Percentiles rank a stretch among this genome's conserved stretches.
Conservation (phyloP, 2,113 vertebrate species). For the Sarotherodon lohbergeri region DNA sequence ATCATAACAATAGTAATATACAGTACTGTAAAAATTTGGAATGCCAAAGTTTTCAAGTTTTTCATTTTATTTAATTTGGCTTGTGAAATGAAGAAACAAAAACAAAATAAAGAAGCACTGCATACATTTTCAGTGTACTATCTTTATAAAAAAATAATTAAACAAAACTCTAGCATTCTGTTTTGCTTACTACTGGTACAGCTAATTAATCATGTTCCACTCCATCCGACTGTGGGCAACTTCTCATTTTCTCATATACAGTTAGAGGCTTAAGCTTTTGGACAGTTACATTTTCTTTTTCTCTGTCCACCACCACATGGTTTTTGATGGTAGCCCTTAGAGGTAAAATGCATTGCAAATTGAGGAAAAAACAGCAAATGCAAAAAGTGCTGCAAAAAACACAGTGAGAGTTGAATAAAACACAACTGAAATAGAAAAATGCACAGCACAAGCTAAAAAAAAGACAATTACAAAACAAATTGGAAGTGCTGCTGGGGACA, state of each 20-base stretch:
- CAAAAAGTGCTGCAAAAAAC: background rate
- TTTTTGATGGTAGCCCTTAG: background rate
- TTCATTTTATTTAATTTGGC: background rate
- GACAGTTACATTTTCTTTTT: background rate
- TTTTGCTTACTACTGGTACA: background rate
- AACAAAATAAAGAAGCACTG: background rate
- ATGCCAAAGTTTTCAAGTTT: background rate
- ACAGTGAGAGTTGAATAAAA: background rate
- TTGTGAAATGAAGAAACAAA: background rate
- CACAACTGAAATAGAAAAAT: background rate
- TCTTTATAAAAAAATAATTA: background rate
- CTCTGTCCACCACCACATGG: background rate
- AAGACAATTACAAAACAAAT: background rate
- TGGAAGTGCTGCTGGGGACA: background rate
- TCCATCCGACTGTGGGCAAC: background rate
- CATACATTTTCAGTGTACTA: background rate
- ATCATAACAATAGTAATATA: background rate
- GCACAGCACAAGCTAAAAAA: background rate
- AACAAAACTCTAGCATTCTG: background rate
- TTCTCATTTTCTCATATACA: background rate
- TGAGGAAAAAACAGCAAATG: background rate
- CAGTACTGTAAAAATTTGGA: background rate
- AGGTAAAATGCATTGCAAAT: background rate
- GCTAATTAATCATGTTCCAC: background rate
- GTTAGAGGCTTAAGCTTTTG: background rate